These are phyloP conservation scores for Dicycla oo DNA, from an alignment of 2,888 invertebrate species.

Conservation along the genomic window DNA sequence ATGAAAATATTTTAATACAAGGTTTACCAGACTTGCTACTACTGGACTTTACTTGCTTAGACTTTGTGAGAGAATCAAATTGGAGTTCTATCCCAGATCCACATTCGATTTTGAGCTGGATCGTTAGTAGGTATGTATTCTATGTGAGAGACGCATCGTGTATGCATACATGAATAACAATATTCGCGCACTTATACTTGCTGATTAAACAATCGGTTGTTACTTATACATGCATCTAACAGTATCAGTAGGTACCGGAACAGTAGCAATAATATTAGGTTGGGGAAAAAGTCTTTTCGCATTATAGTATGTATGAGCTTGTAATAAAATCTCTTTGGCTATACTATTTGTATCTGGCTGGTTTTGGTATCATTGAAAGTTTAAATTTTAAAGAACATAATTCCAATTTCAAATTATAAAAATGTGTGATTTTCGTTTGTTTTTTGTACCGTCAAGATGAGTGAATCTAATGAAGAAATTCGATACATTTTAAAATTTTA, in stretches of 20 bases:
- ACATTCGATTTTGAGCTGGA: slow-evolving; percentile 30
- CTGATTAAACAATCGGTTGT: slow-evolving; percentile 38
- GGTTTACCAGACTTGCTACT: too few species aligned
- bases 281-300: too few species aligned
- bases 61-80: slow-evolving; percentile 19
- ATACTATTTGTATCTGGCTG: too few species aligned
- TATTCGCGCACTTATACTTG: slow-evolving; percentile 39
- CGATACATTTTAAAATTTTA: too few species aligned
- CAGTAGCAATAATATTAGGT: not conserved
- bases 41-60: not conserved
- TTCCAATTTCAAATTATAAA: too few species aligned
- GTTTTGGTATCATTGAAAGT: too few species aligned
- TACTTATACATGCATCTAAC: not conserved
- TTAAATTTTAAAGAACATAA: too few species aligned
- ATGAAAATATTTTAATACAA: slow-evolving; percentile 50
- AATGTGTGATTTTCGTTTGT: too few species aligned
- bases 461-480: too few species aligned
- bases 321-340: too few species aligned
- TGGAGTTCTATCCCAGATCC: slow-evolving; percentile 23
- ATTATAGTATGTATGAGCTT: too few species aligned
- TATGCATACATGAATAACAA: slow-evolving; percentile 49
- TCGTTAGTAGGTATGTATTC: slow-evolving; percentile 25
- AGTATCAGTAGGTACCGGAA: not conserved
- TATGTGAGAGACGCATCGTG: slow-evolving; percentile 22
- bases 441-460: too few species aligned